Conservation (phyloP, 1,140 invertebrate species). For the Drosophila takahashii region DNA sequence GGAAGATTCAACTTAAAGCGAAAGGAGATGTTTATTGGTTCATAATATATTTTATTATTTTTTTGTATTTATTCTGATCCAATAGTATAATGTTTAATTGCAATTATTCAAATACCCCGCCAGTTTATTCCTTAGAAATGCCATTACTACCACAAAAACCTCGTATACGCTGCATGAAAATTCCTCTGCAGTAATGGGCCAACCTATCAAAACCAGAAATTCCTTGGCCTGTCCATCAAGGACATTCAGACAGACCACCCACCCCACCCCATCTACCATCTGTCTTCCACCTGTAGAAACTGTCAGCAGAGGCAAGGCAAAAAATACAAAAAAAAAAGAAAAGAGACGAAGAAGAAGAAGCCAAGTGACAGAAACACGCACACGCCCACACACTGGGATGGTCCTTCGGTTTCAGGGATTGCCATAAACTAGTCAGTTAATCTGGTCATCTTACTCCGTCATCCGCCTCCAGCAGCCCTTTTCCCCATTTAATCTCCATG, state of each 20-base stretch:
- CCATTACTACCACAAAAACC: constrained; percentile 17
- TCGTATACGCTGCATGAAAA: constrained; percentile 15
- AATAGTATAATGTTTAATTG: too few relatives aligned
- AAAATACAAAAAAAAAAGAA: neutral
- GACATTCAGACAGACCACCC: neutral
- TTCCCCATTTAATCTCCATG: constrained; percentile 54
- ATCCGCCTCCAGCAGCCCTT: neutral
- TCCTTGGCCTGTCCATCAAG: constrained; percentile 40
- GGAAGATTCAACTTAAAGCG: neutral
- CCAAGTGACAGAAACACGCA: constrained; percentile 63
- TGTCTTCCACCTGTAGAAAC: constrained; percentile 49
- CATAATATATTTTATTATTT: too few relatives aligned
- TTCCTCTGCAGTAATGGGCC: constrained; percentile 8
- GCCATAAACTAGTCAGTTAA: constrained; percentile 55
- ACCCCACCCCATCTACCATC: constrained; percentile 14
- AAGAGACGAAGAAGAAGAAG: constrained; percentile 2
- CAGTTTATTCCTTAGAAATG: constrained; percentile 3
- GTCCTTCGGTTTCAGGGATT: constrained; percentile 37
- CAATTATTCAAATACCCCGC: neutral
- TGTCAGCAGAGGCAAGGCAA: constrained; percentile 25
- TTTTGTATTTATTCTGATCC: too few relatives aligned
- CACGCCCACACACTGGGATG: constrained; percentile 7
- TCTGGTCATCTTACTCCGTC: constrained; percentile 52
- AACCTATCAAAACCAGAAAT: constrained; percentile 36
- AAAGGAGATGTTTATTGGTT: too few relatives aligned